Evolutionary conservation across 2,888 invertebrate species (phyloP).

Genomic region (Agrotis segetum): DNA sequence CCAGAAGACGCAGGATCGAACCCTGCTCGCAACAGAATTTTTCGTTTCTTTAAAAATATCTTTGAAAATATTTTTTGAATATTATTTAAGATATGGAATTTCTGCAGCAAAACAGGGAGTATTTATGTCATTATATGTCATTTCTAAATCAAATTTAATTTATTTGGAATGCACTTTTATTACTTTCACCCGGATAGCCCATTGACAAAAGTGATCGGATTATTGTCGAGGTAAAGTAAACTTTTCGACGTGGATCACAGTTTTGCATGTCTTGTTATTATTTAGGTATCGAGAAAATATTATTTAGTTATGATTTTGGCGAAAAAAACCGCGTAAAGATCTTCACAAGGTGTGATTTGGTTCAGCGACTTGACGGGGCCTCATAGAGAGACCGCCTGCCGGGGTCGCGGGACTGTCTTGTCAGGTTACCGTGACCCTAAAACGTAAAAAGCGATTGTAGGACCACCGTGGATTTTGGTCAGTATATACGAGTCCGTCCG

Average conservation of each 20-base stretch:
- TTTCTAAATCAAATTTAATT: conserved; percentile 51
- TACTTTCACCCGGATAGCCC: conserved; percentile 92
- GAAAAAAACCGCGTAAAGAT: too few relatives aligned
- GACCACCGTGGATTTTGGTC: too few relatives aligned
- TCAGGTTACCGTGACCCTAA: too few relatives aligned
- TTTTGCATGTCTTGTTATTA: conserved; percentile 52
- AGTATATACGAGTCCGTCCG: too few relatives aligned
- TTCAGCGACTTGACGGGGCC: background rate
- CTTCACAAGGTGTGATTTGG: background rate
- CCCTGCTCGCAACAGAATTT: too few relatives aligned
- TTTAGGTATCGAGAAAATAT: conserved; percentile 5
- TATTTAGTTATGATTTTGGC: background rate
- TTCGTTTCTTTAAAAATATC: too few relatives aligned
- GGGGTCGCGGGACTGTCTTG: too few relatives aligned
- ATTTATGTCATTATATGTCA: conserved; percentile 9
- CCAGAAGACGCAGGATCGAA: too few relatives aligned
- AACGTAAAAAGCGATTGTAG: too few relatives aligned
- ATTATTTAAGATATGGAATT: background rate
- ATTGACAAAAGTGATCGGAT: conserved; percentile 98
- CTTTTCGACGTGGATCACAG: conserved; percentile 37
- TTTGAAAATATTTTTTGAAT: background rate
- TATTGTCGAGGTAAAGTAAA: conserved; percentile 97
- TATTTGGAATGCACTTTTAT: conserved; percentile 79
- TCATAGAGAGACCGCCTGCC: too few relatives aligned
- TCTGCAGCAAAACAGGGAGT: conserved; percentile 27